A percentile compares a stretch with the other conserved stretches of the same genome.
These are phyloP conservation scores for Rapana venosa DNA, from an alignment of 2,888 invertebrate genomes.

Conservation along the genomic window DNA sequence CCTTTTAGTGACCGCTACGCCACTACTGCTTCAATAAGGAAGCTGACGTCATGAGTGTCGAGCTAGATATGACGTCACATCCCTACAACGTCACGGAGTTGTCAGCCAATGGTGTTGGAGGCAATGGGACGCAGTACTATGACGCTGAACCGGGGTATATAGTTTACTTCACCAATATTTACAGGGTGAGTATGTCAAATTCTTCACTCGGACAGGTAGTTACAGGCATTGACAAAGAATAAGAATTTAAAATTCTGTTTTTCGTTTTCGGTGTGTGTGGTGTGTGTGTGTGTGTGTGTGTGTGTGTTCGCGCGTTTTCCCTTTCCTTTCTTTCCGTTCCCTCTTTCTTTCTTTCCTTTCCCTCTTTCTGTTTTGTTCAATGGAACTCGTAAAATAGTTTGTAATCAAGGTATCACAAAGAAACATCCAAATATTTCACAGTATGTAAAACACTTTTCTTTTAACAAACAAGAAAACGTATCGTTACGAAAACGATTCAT, in stretches of 20 bases:
- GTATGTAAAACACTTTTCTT: too few relatives aligned
- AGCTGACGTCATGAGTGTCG: neutral
- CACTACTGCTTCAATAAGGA: neutral
- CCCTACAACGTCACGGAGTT: constrained; percentile 10
- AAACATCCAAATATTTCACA: too few relatives aligned
- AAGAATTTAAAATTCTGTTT: too few relatives aligned
- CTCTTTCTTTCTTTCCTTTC: too few relatives aligned
- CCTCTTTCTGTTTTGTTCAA: too few relatives aligned
- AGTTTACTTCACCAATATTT: constrained; percentile 33
- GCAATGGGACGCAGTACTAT: neutral
- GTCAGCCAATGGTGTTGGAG: neutral
- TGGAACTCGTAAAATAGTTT: too few relatives aligned
- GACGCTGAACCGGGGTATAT: neutral
- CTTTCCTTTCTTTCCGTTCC: too few relatives aligned
- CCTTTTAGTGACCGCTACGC: neutral
- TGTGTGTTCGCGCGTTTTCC: too few relatives aligned
- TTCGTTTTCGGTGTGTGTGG: neutral
- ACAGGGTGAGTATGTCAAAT: constrained; percentile 16
- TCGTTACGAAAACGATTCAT: too few relatives aligned
- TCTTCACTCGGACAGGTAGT: neutral
- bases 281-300: neutral
- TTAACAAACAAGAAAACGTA: too few relatives aligned
- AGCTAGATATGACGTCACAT: neutral
- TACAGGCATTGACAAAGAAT: too few relatives aligned
- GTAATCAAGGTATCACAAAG: too few relatives aligned